Base-by-base conservation (phyloP, 2,888 invertebrate species). In the Bombyx huttoni region DNA sequence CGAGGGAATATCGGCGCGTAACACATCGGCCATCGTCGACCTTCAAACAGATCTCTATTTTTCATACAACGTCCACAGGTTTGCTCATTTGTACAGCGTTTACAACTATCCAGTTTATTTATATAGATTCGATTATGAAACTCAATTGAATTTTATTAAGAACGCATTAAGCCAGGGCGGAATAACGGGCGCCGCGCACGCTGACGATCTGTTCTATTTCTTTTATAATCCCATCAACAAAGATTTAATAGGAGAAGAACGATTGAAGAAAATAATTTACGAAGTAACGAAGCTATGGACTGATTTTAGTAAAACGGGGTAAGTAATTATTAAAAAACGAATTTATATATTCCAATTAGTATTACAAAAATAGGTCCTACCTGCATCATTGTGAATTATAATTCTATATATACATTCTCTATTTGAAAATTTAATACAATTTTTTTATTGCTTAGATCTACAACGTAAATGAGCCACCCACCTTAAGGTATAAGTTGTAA, bases 271-370 rank as follows among this genome's bases (percentile, higher is more conserved):
- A 34, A 75, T 85, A 55, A 68, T 73, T 0, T 68, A 68, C 46
- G 63, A 75, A 45, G 57, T 89, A 46, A 82, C 85, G 0, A 83
- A 79, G 54, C 52, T 89, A 45, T 89, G 89, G 82, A 71, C 82
- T 0, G 74, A 84, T 55, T 87, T 88, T 54, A 83, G 84, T 7
- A 84, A 73, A 64, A 73, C 73, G 50, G 71, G 76, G 88, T 71
- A 56, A 65, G 64, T 56, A 50, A 10, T 8, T 40, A 6, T 24
- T 24, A 3, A 24, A 24, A 24, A 5, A 24, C 0, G 24, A 24
- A 24, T 24, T 1, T 24, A 24, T 24, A 24, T 1, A 24, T 24
- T 24, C 5, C 24, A 24, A 2, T 24, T 24, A 24, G 24, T 3
- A 5, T 24, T 24, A 24, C n/a, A 24, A 24, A 24, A 24, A 24